Conservation (phyloP, 23 tunicate genomes). For the Ciona savignyi region DNA sequence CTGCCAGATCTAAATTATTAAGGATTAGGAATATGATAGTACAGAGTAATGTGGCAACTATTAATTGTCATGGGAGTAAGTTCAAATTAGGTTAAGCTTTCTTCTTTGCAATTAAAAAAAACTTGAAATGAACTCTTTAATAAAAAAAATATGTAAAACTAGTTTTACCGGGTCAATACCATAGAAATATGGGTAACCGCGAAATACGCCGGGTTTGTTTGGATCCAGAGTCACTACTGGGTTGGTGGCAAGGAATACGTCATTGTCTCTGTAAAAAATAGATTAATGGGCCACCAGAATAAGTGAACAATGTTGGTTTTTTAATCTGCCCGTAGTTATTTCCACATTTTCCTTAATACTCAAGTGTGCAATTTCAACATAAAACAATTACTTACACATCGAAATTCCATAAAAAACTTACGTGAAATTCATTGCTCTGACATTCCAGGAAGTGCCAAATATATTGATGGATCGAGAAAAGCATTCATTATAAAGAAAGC, state of each 20-base stretch:
- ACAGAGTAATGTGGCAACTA: too few relatives aligned
- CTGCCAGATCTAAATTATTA: conserved; percentile 89
- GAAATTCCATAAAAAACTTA: conserved; percentile 19
- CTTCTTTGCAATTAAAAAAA: too few relatives aligned
- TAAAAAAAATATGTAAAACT: not conserved
- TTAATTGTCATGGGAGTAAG: too few relatives aligned
- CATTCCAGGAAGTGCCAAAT: conserved; percentile 87
- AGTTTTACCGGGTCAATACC: conserved; percentile 93
- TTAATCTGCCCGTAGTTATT: too few relatives aligned
- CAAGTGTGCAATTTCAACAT: too few relatives aligned
- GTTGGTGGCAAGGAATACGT: too few relatives aligned
- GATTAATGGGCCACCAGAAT: too few relatives aligned
- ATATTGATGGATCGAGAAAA: conserved; percentile 83
- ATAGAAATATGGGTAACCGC: conserved; percentile 71
- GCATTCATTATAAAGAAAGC: conserved; percentile 93
- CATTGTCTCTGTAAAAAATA: too few relatives aligned
- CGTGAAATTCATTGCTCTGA: conserved; percentile 63
- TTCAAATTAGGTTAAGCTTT: too few relatives aligned
- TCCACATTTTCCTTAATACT: too few relatives aligned
- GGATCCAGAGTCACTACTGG: conserved; percentile 32
- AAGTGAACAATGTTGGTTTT: too few relatives aligned
- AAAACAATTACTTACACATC: too few relatives aligned
- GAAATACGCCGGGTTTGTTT: conserved; percentile 32
- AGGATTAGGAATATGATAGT: not conserved
- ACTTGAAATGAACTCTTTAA: not conserved